These are phyloP conservation scores for Apis dorsata DNA, from an alignment of 1,140 invertebrate species.

Conservation along the genomic window DNA sequence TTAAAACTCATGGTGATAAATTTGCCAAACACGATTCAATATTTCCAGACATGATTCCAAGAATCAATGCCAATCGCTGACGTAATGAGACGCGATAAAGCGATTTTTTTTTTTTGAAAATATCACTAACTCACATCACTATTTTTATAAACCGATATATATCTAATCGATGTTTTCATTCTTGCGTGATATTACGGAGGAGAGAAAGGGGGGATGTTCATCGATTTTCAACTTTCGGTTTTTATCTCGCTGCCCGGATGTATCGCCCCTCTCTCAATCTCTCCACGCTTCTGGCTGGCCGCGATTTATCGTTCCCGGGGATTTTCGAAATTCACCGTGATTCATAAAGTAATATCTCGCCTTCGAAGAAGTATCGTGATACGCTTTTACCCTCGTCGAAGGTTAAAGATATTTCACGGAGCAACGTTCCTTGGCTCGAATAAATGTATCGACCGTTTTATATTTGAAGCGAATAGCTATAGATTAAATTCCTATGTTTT, in stretches of 20 bases:
- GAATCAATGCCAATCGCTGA: not conserved
- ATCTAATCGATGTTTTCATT: conserved; percentile 37
- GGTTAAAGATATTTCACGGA: conserved; percentile 8
- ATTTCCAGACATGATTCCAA: not conserved
- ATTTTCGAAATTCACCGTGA: conserved; percentile 29
- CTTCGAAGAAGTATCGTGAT: not conserved
- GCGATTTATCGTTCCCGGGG: conserved; percentile 10
- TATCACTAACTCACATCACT: not conserved
- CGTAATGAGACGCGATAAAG: not conserved
- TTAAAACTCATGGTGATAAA: too few species aligned
- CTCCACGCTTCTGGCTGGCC: not conserved
- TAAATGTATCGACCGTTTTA: not conserved
- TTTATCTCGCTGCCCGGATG: not conserved
- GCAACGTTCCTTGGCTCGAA: conserved; percentile 1
- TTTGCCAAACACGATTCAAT: not conserved
- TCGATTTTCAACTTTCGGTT: not conserved
- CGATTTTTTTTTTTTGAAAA: not conserved
- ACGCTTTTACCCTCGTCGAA: conserved; percentile 4
- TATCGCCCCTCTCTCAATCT: not conserved
- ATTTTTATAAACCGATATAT: not conserved
- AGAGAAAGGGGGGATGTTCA: too few species aligned
- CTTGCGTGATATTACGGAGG: conserved; percentile 1
- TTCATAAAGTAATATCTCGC: conserved; percentile 30
- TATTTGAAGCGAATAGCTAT: not conserved
- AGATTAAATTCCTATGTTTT: not conserved